Evolutionary conservation across 1,140 invertebrate genomes (phyloP), one percentile per base, ranked within the genome.

Genomic region (Probaryconus sp.): DNA sequence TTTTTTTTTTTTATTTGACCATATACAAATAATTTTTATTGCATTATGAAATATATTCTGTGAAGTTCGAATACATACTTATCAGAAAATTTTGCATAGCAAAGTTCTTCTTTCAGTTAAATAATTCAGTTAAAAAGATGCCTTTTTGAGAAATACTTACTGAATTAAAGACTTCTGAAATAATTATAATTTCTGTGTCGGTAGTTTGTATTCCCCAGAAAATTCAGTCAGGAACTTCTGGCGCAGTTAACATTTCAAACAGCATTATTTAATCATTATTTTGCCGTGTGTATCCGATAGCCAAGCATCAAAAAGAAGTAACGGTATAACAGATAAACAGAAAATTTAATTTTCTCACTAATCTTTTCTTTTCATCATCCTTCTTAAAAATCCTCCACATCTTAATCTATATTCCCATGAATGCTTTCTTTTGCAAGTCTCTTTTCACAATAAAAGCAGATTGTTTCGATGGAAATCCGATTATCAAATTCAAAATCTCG

Each of bases 401-500:
- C 21, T 68, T 63, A 61, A 74, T 61, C 56, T 60, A 60, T 74
- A 68, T 63, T 50, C 63, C 42, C 28, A 45, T 56, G 50, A 56
- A 58, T 58, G 43, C 51, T 55, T 68, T 68, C 56, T 68, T n/a
- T 58, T 61, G 28, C 37, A 7, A 63, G 17, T 26, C 20, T 64
- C 18, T 30, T n/a, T n/a, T n/a, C n/a, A 56, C 71, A 74, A 56
- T 63, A 58, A 74, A 74, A 74, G 31, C 42, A 53, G 33, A 63
- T 21, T 30, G 16, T 68, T 68, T 40, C 58, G 11, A 24, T 11
- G 31, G 16, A 63, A 74, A 74, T 45, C 64, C 58, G 60, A 64
- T 75, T 75, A 75, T 64, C 30, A 60, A 47, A 64, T 56, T 69
- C 21, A 50, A 69, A 69, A 65, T 75, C 64, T 64, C 35, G 6